Evolutionary conservation across 2,888 invertebrate genomes (phyloP).

Genomic region (Ennomos fuscantarius): DNA sequence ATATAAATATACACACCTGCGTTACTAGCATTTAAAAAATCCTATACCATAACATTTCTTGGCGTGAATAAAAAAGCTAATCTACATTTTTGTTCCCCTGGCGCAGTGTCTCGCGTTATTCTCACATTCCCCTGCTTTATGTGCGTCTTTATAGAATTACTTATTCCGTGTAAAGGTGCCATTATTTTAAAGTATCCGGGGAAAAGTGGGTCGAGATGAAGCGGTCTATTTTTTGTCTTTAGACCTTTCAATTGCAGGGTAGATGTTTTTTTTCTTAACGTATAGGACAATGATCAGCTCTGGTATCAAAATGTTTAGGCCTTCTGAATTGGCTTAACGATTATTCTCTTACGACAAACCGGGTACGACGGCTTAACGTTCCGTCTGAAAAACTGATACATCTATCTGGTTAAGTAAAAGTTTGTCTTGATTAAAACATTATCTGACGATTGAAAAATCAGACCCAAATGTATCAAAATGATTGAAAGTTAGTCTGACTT

Average conservation of each 20-base stretch:
- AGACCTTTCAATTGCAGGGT: background rate
- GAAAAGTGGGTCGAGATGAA: constrained; percentile 21
- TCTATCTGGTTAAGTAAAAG: no score
- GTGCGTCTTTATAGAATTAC: constrained; percentile 35
- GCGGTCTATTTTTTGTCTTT: constrained; percentile 24
- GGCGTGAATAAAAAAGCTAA: constrained; percentile 23
- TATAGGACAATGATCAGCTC: no score
- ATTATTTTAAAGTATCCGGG: constrained; percentile 30
- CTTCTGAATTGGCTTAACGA: no score
- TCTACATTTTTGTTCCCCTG: constrained; percentile 28
- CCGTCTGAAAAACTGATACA: no score
- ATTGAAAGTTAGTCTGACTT: no score
- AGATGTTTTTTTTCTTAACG: no score
- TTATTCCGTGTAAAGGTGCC: constrained; percentile 33
- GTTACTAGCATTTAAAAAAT: constrained; percentile 11
- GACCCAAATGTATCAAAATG: no score
- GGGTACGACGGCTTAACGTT: no score
- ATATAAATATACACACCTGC: background rate
- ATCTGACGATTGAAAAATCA: no score
- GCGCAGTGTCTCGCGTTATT: constrained; percentile 33
- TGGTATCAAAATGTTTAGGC: no score
- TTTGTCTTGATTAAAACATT: no score
- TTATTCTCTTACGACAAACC: no score
- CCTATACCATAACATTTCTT: constrained; percentile 10
- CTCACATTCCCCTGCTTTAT: constrained; percentile 26